Percentiles rank a stretch among this genome's conserved stretches.
phyloP scores from a whole-genome alignment of 2,888 invertebrate genomes.

The Tethea ocularis region DNA sequence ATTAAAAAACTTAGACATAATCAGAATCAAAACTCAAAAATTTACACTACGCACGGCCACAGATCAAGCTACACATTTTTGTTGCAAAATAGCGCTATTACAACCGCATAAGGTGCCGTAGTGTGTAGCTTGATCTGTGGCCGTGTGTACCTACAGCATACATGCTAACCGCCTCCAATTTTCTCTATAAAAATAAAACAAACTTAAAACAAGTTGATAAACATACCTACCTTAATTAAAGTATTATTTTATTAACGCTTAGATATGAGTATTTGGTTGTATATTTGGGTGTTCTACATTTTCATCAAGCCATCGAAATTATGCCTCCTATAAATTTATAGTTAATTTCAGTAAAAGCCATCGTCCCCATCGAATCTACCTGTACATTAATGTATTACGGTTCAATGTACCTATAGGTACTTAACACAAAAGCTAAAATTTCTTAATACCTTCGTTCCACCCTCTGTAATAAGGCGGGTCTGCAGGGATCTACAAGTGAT shows the following conservation, averaged over 20 bases:
- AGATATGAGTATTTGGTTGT: no score
- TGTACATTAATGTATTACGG: constrained; percentile 21
- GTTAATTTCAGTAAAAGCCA: constrained; percentile 5
- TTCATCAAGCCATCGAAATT: not conserved
- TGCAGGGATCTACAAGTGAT: constrained; percentile 74
- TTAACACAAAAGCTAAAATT: constrained; percentile 54
- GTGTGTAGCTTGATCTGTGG: no score
- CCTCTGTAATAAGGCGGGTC: constrained; percentile 71
- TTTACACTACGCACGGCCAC: no score
- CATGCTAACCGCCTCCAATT: no score
- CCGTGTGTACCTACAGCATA: no score
- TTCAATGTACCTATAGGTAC: not conserved
- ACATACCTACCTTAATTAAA: no score
- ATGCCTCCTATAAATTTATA: constrained; percentile 1
- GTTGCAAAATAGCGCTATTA: no score
- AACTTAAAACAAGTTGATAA: no score
- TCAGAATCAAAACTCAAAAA: not conserved
- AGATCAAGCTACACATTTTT: no score
- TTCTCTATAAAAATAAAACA: no score
- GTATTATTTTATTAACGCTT: not conserved
- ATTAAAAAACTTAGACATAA: not conserved
- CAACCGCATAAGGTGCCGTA: no score
- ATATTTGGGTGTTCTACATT: not conserved
- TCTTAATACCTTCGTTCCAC: constrained; percentile 67
- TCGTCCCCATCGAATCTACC: constrained; percentile 10